A percentile compares a stretch with the other conserved stretches of the same genome.
phyloP scores from a whole-genome alignment of 1,140 invertebrate genomes.

The Elysia chlorotica region DNA sequence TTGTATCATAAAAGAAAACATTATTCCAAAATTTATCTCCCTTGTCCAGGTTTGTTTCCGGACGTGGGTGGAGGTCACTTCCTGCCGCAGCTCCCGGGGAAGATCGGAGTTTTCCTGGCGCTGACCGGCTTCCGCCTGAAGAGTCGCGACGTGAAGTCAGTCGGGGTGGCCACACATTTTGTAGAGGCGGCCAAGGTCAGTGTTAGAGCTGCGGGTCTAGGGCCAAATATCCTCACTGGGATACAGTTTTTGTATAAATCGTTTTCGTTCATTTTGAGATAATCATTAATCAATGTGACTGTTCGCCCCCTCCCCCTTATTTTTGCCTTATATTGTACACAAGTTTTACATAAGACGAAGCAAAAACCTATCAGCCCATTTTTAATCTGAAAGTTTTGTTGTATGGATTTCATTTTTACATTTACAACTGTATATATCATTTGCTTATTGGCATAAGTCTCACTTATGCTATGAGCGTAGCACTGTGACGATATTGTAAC shows the following conservation, averaged over 20 bases:
- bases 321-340: too few relatives aligned
- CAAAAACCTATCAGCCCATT: too few relatives aligned
- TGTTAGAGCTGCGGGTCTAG: not conserved
- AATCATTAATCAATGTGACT: too few relatives aligned
- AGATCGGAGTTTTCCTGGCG: conserved; percentile 90
- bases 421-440: too few relatives aligned
- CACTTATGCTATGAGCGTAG: too few relatives aligned
- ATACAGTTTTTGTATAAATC: not conserved
- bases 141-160: conserved; percentile 84
- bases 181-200: conserved; percentile 49
- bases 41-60: conserved; percentile 77
- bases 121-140: conserved; percentile 83
- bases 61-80: conserved; percentile 96
- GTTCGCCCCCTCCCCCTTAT: too few relatives aligned
- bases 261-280: not conserved
- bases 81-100: conserved; percentile 81
- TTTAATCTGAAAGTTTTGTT: too few relatives aligned
- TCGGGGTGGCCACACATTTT: conserved; percentile 94
- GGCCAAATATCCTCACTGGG: not conserved
- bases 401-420: too few relatives aligned
- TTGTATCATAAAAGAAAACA: too few relatives aligned
- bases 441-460: too few relatives aligned
- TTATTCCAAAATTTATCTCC: not conserved
- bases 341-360: too few relatives aligned
- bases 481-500: too few relatives aligned